phyloP scores from a whole-genome alignment of 1,140 invertebrate species.

The Cyclina sinensis region DNA sequence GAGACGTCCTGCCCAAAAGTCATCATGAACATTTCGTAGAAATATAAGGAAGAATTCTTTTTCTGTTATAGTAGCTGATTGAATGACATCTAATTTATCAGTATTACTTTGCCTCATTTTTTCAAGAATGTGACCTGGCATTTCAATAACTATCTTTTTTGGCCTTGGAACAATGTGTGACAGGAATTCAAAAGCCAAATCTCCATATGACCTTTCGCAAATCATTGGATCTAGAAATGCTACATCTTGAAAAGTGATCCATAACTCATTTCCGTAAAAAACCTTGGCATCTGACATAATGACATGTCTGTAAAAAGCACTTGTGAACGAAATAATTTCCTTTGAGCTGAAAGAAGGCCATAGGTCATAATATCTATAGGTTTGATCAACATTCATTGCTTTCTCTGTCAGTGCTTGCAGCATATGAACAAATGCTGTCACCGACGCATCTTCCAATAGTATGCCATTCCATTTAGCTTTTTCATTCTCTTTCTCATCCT shows the following conservation, averaged over 20 bases:
- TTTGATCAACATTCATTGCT: not conserved
- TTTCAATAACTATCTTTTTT: constrained; percentile 8
- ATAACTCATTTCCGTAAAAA: not conserved
- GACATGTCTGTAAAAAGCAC: constrained; percentile 6
- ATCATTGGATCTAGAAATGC: constrained; percentile 26
- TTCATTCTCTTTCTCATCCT: constrained; percentile 68
- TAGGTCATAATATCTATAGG: not conserved
- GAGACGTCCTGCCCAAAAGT: not conserved
- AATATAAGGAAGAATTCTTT: constrained; percentile 4
- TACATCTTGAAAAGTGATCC: not conserved
- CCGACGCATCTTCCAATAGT: constrained; percentile 36
- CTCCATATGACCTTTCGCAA: not conserved
- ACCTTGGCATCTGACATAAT: not conserved
- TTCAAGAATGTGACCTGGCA: not conserved
- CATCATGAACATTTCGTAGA: not conserved
- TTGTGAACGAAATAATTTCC: not conserved
- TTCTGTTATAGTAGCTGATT: not conserved
- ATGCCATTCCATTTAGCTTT: constrained; percentile 35
- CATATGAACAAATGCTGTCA: constrained; percentile 27
- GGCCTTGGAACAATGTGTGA: not conserved
- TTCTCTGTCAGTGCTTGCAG: constrained; percentile 34
- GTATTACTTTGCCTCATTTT: not conserved
- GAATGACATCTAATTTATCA: not conserved
- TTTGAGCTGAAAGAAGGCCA: not conserved
- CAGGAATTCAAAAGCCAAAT: not conserved